Conservation (phyloP, 1,140 invertebrate species). For the Mercenaria mercenaria region DNA sequence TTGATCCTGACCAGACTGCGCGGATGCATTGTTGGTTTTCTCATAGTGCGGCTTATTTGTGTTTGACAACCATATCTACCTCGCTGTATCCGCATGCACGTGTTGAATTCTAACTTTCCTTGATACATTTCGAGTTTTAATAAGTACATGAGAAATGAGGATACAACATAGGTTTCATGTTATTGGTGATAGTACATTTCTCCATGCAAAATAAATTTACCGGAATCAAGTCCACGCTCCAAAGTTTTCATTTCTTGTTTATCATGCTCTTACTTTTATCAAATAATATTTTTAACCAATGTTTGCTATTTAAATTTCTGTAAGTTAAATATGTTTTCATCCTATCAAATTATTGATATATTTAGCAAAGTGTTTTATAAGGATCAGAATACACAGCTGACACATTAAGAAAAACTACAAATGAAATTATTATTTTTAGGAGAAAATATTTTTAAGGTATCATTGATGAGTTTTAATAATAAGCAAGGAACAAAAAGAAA, state of each 20-base stretch:
- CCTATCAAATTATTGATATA: slow-evolving; percentile 23
- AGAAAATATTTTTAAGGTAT: slow-evolving; percentile 35
- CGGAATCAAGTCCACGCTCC: too few species aligned
- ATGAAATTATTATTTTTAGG: slow-evolving; percentile 52
- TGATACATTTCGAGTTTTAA: too few species aligned
- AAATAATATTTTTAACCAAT: slow-evolving; percentile 17
- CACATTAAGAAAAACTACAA: slow-evolving; percentile 2
- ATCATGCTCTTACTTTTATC: background rate
- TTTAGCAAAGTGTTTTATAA: background rate
- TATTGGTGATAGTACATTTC: too few species aligned
- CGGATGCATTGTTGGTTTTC: too few species aligned
- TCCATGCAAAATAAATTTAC: too few species aligned
- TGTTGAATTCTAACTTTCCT: too few species aligned
- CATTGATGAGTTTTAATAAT: background rate
- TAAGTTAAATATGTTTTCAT: slow-evolving; percentile 7
- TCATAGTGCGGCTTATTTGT: too few species aligned
- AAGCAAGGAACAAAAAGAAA: slow-evolving; percentile 33
- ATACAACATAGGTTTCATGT: too few species aligned
- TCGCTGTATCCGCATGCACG: too few species aligned
- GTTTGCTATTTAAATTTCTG: slow-evolving; percentile 8
- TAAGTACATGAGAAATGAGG: too few species aligned
- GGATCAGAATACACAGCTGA: background rate
- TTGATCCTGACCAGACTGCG: too few species aligned
- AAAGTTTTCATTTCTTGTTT: background rate
- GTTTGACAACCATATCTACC: too few species aligned